Conservation (phyloP, 37 sponge, comb jelly and placozoan species). For the Amphimedon queenslandica region DNA sequence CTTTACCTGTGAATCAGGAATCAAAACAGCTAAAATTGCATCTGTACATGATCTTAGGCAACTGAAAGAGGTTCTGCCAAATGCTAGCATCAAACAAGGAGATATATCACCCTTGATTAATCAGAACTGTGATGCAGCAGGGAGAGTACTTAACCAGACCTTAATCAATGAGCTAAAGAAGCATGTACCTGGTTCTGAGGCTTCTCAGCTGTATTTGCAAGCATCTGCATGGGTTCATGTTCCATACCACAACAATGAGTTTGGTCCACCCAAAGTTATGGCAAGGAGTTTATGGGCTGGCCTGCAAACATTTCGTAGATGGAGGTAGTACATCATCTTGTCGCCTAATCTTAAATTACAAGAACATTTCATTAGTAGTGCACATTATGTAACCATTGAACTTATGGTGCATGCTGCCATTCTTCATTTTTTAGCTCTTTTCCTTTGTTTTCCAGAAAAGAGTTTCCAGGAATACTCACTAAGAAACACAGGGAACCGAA, state of each 20-base stretch:
- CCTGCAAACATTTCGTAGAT: background rate
- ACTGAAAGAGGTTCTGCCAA: background rate
- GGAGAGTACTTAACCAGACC: background rate
- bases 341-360: background rate
- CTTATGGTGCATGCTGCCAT: slow-evolving; percentile 24
- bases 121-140: slow-evolving; percentile 24
- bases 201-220: slow-evolving; percentile 18
- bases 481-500: slow-evolving; percentile 13
- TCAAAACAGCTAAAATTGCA: background rate
- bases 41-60: background rate
- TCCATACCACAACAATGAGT: slow-evolving; percentile 10
- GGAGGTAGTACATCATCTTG: background rate
- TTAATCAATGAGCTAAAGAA: background rate
- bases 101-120: too few relatives aligned
- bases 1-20: background rate
- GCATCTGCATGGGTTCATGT: slow-evolving; percentile 12
- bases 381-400: slow-evolving; percentile 8
- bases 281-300: slow-evolving; percentile 4
- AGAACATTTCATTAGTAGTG: slow-evolving; percentile 1
- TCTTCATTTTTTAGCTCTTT: background rate
- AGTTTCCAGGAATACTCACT: background rate
- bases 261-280: slow-evolving; percentile 18
- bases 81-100: background rate
- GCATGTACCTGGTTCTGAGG: slow-evolving; percentile 9
- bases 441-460: background rate